A percentile compares a stretch with the other conserved stretches of the same genome.
phyloP scores from a whole-genome alignment of 1,140 invertebrate species.

The Trichoplusia ni region DNA sequence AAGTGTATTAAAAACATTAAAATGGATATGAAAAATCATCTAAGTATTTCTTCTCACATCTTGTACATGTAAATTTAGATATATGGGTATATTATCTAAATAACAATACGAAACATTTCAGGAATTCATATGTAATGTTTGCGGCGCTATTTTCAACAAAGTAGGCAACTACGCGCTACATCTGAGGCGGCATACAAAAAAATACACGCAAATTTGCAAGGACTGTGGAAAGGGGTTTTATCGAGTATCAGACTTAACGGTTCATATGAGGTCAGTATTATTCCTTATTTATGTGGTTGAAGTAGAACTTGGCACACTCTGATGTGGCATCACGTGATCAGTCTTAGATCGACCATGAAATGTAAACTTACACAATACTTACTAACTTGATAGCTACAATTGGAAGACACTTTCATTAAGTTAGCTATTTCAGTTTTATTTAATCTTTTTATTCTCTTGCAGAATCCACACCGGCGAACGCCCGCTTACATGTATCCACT shows the following conservation, averaged over 20 bases:
- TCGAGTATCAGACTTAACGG: constrained; percentile 80
- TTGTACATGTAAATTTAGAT: too few species aligned
- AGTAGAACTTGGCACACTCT: too few species aligned
- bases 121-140: constrained; percentile 61
- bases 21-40: too few species aligned
- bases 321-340: too few species aligned
- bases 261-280: constrained; percentile 65
- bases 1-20: too few species aligned
- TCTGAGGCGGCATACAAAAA: constrained; percentile 83
- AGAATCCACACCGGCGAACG: constrained; percentile 75
- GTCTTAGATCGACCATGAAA: too few species aligned
- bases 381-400: too few species aligned
- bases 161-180: constrained; percentile 77
- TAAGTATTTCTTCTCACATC: too few species aligned
- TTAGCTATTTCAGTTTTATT: neutral
- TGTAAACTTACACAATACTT: too few species aligned
- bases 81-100: too few species aligned
- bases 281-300: neutral
- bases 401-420: neutral
- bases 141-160: constrained; percentile 49
- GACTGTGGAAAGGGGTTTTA: constrained; percentile 86
- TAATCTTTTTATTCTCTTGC: constrained; percentile 37
- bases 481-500: constrained; percentile 58
- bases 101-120: too few species aligned
- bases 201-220: constrained; percentile 83